Evolutionary conservation across 2,113 vertebrate species (phyloP), one percentile per base, ranked within the genome.

Genomic region (Todiramphus saurophagus): DNA sequence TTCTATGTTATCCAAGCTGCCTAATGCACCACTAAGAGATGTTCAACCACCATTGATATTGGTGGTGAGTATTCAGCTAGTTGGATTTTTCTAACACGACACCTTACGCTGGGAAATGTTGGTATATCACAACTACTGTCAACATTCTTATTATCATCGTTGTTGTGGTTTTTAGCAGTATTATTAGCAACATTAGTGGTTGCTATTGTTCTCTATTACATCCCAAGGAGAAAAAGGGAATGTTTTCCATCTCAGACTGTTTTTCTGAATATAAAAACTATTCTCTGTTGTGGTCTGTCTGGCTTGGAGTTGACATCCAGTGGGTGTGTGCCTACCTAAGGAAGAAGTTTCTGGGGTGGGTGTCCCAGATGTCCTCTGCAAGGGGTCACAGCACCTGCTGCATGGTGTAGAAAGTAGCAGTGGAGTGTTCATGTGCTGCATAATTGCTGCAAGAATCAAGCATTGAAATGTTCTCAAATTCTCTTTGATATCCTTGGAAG

Each of bases 21-120:
- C 17, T 7, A 23, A 24, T 0, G 1, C 21, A 20, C 41, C 48
- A 3, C 63, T 30, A 28, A 31, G 30, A 60, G 59, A 7, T 10
- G 6, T 4, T 44, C 68, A 80, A 1, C 44, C 41, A 5, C 39
- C 27, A 1, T 3, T 10, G 18, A 31, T 13, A 13, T 4, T 13
- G 55, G 3, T 28, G n/a, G 2, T 5, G n/a, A 83, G 30, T 1
- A 67, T 41, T 20, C 55, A 31, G 43, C 17, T 82, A 41, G 4
- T 0, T 64, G 56, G 56, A 19, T 30, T 64, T 83, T 59, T 60
- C 67, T 82, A 62, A 37, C 25, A 46, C 62, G 67, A 18, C 3
- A 13, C 59, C 43, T 46, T 64, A 13, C 21, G 2, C 48, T 56
- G 43, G 37, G 17, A 51, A 87, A 35, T 7, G 16, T 6, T n/a